Evolutionary conservation across 92 coral and sea anemone genomes (phyloP).

Genomic region (Porites lobata): DNA sequence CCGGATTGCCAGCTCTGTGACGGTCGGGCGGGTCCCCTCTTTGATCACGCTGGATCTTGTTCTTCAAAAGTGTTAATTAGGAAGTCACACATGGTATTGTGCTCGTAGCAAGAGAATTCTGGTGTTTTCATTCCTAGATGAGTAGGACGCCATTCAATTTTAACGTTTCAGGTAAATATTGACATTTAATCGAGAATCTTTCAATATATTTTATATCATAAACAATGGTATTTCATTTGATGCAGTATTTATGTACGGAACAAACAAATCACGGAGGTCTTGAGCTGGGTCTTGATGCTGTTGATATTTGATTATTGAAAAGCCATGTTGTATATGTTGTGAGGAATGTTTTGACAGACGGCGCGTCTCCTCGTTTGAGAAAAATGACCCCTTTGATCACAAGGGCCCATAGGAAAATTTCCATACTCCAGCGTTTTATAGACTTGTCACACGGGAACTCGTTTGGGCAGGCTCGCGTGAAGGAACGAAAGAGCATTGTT

Average conservation of each 20-base stretch:
- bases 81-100: not conserved
- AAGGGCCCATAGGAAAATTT: not conserved
- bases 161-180: conserved; percentile 13
- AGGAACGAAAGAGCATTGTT: not conserved
- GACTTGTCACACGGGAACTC: too few species aligned
- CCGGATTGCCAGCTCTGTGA: not conserved
- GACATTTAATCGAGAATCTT: conserved; percentile 3
- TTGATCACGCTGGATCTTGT: not conserved
- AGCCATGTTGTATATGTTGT: not conserved
- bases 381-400: not conserved
- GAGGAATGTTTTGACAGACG: conserved; percentile 19
- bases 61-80: conserved; percentile 11
- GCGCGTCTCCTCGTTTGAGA: not conserved
- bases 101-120: not conserved
- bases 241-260: conserved; percentile 16
- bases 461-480: not conserved
- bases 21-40: not conserved
- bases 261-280: conserved; percentile 45
- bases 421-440: not conserved
- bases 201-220: conserved; percentile 15
- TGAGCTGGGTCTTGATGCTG: not conserved
- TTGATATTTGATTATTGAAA: conserved; percentile 33
- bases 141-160: conserved; percentile 13
- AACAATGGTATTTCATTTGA: conserved; percentile 31
- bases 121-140: not conserved